Evolutionary conservation across 2,888 invertebrate species (phyloP), one percentile per base, ranked within the genome.

Genomic region (Plebejus argus): DNA sequence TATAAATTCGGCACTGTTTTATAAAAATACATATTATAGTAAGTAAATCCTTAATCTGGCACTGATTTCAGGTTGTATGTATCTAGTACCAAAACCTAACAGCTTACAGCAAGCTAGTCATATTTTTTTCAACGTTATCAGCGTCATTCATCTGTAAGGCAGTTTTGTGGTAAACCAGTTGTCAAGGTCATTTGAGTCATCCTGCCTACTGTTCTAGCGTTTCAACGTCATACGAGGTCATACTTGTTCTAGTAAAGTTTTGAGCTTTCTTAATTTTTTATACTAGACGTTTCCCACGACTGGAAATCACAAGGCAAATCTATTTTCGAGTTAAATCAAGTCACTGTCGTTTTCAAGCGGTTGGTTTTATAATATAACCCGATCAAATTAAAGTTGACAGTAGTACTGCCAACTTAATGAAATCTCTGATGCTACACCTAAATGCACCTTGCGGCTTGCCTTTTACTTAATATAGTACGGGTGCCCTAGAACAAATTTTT

Each of bases 171-270:
- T 66, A 66, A 66, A 66, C 66, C 66, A 15, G 66, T 28, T 28
- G 28, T 66, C 66, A 66, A 66, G 66, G 66, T 66, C 66, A 66
- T 28, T 66, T 66, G 66, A 66, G 28, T 66, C 66, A 66, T 15
- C 28, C 28, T 15, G 20, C 28, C 28, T 15, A 28, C 28, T 33
- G 10, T 33, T 66, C 28, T 66, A 28, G 28, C 15, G 28, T 6
- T 61, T 10, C 23, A 1, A 66, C 66, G 66, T 28, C 66, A 66
- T 61, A 66, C 66, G 28, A 66, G 66, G 66, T 66, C 66, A 66
- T 33, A 66, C 1, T 66, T 28, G 18, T 66, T 61, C 61, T 66
- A 66, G 28, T 66, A 15, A 28, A 1, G 66, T 12, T 66, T 66
- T 33, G 28, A 7, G 23, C 61, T n/a, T n/a, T n/a, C n/a, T 66